Percentiles rank a stretch among this genome's conserved stretches.
These are phyloP conservation scores for Nymphicus hollandicus DNA, from an alignment of 2,113 vertebrate species.

Conservation along the genomic window DNA sequence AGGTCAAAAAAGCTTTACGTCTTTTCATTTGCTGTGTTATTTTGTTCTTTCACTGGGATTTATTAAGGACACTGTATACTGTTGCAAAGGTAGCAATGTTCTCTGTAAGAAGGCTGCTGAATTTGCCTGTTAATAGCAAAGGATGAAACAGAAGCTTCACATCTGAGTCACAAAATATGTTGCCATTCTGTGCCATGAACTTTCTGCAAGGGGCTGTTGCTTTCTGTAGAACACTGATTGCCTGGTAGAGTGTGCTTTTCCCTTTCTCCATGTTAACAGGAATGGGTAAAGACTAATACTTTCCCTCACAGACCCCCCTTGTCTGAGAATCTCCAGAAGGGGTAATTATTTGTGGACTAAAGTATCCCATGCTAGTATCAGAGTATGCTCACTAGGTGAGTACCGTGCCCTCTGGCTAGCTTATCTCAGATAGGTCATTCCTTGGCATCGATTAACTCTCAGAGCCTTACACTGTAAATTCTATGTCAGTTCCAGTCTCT, in stretches of 20 bases:
- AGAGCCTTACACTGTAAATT: neutral
- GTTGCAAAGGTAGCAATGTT: neutral
- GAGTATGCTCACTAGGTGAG: too few relatives aligned
- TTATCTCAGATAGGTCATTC: neutral
- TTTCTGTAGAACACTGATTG: neutral
- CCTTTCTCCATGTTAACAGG: neutral
- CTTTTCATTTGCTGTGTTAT: neutral
- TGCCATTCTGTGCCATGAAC: neutral
- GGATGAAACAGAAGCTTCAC: neutral
- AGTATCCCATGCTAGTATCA: neutral
- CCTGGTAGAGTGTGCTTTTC: neutral
- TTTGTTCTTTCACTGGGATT: neutral
- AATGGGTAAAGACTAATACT: neutral
- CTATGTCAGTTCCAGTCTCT: neutral
- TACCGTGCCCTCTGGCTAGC: neutral
- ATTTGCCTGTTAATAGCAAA: neutral
- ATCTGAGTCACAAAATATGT: neutral
- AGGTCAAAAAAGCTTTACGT: neutral
- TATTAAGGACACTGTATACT: neutral
- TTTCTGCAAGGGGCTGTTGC: neutral
- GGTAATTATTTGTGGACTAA: neutral
- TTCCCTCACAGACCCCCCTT: neutral
- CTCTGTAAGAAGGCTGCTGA: neutral
- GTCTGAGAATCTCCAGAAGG: neutral
- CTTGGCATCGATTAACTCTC: neutral